These are phyloP conservation scores for Dynastes tityus DNA, from an alignment of 2,888 invertebrate genomes.

Conservation along the genomic window DNA sequence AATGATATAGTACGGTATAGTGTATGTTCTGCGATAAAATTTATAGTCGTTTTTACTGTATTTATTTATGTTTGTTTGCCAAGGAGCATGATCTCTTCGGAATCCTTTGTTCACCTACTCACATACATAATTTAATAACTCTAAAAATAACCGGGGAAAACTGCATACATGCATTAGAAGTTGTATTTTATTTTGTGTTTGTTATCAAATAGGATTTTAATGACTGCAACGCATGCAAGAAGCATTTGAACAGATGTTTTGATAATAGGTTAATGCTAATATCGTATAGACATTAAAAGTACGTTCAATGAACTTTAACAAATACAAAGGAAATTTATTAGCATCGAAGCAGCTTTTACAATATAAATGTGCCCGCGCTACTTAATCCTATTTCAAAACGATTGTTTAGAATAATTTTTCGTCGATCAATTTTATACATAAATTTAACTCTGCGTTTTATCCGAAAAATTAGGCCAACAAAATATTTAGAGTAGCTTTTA, in stretches of 20 bases:
- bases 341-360: background rate
- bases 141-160: constrained; percentile 20
- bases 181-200: constrained; percentile 7
- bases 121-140: too few species aligned
- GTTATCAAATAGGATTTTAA: constrained; percentile 1
- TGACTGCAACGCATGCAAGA: constrained; percentile 9
- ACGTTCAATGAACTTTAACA: too few species aligned
- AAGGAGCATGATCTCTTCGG: background rate
- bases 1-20: background rate
- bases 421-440: background rate
- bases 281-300: too few species aligned
- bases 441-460: constrained; percentile 25
- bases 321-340: too few species aligned
- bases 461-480: constrained; percentile 21
- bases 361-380: background rate
- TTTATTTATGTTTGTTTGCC: background rate
- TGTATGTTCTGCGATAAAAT: background rate
- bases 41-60: background rate
- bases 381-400: background rate
- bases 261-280: too few species aligned
- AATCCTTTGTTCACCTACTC: too few species aligned
- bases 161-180: background rate
- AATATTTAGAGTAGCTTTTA: constrained; percentile 32
- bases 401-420: background rate
- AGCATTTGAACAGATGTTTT: too few species aligned